A percentile compares a stretch with the other conserved stretches of the same genome.
These are phyloP conservation scores for Ibycter americanus DNA, from an alignment of 2,797 vertebrate genomes.

Conservation along the genomic window DNA sequence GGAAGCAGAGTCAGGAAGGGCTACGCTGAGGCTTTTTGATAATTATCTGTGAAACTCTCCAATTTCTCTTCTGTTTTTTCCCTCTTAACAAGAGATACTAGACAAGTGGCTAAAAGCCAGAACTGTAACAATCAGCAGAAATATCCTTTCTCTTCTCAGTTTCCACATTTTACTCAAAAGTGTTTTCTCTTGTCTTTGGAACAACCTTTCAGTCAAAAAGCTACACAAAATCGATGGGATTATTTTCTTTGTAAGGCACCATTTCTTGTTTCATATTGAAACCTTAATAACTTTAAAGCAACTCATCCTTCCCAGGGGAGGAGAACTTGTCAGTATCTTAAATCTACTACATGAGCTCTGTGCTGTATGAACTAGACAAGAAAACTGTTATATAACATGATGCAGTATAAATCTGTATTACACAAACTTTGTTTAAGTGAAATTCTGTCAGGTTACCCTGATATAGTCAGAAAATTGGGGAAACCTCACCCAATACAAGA, in stretches of 20 bases:
- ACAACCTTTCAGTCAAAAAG: background rate
- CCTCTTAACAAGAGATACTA: background rate
- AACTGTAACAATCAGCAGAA: background rate
- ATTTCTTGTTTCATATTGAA: background rate
- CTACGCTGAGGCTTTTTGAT: background rate
- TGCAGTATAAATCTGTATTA: background rate
- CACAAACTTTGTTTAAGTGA: background rate
- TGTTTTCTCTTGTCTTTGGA: background rate
- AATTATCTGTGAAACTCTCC: background rate
- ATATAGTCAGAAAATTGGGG: background rate
- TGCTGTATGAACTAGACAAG: background rate
- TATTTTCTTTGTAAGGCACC: background rate
- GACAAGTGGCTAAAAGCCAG: background rate
- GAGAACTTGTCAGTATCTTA: background rate
- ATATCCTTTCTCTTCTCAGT: background rate
- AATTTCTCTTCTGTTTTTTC: background rate
- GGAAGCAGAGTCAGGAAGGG: background rate
- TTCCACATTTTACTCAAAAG: background rate
- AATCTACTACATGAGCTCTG: background rate
- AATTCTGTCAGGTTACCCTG: background rate
- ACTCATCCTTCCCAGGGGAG: background rate
- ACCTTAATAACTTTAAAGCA: background rate
- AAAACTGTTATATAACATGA: background rate
- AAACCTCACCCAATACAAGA: background rate
- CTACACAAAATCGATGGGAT: background rate